These are phyloP conservation scores for Halotydeus destructor DNA, from an alignment of 1,140 invertebrate genomes.

Conservation along the genomic window DNA sequence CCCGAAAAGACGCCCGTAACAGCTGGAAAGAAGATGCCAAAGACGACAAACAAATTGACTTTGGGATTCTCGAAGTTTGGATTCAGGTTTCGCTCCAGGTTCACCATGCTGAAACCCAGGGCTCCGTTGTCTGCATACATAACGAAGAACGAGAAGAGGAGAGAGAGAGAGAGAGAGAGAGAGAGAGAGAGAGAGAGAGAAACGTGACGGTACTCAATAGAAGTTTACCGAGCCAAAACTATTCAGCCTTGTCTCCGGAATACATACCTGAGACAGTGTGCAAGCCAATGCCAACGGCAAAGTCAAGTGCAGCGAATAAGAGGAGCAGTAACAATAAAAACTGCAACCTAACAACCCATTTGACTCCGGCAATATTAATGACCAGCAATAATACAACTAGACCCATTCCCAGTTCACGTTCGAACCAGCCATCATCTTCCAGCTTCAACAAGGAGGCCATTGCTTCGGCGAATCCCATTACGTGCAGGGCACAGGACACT, in stretches of 20 bases:
- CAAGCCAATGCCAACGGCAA: conserved; percentile 66
- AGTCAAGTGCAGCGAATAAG: conserved; percentile 63
- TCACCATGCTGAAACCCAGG: conserved; percentile 54
- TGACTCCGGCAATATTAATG: conserved; percentile 75
- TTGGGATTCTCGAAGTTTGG: conserved; percentile 50
- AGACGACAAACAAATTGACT: conserved; percentile 73
- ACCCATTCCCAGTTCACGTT: conserved; percentile 38
- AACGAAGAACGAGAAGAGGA: neutral
- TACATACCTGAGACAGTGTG: conserved; percentile 37
- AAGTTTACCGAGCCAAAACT: neutral
- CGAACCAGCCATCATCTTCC: conserved; percentile 33
- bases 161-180: no score
- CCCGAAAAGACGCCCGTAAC: conserved; percentile 81
- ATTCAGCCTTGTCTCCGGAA: neutral
- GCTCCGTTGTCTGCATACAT: conserved; percentile 46
- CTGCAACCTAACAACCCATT: conserved; percentile 78
- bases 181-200: no score
- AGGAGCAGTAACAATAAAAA: conserved; percentile 60
- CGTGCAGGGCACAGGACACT: conserved; percentile 81
- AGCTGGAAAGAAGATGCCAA: conserved; percentile 85
- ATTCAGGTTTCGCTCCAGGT: conserved; percentile 49
- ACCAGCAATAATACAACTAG: conserved; percentile 37
- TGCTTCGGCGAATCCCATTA: conserved; percentile 84
- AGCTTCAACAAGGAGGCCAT: conserved; percentile 60
- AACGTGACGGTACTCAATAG: no score